These are phyloP conservation scores for Actinernus sp. DNA, from an alignment of 92 coral and sea anemone genomes.

Conservation along the genomic window DNA sequence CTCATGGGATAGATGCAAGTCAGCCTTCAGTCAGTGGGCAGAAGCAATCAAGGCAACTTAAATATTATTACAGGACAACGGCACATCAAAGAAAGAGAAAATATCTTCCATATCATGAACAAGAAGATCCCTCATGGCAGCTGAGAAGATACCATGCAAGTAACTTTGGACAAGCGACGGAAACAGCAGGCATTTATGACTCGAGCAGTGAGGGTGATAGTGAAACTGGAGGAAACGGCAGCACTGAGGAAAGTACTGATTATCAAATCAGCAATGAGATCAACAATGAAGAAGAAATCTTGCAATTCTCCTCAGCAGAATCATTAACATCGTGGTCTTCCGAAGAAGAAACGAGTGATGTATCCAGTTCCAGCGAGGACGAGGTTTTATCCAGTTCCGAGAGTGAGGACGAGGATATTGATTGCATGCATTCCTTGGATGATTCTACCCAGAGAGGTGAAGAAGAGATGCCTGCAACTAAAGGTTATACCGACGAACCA, in stretches of 20 bases:
- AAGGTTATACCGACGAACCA: slow-evolving; percentile 7
- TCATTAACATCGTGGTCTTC: not conserved
- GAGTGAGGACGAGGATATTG: not conserved
- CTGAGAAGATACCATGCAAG: slow-evolving; percentile 28
- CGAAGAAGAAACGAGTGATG: slow-evolving; percentile 4
- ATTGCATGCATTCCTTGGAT: too few relatives aligned
- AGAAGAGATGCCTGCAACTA: not conserved
- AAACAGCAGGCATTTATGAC: not conserved
- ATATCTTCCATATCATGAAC: slow-evolving; percentile 38
- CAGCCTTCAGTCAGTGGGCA: not conserved
- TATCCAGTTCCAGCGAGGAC: not conserved
- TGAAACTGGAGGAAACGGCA: not conserved
- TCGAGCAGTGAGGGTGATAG: not conserved
- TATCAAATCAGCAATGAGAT: not conserved
- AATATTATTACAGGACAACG: slow-evolving; percentile 48
- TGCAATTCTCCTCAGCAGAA: not conserved
- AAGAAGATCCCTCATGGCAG: slow-evolving; percentile 52
- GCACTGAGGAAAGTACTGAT: not conserved
- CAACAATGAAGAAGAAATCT: not conserved
- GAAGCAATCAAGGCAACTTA: slow-evolving; percentile 41
- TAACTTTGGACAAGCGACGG: not conserved
- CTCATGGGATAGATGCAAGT: not conserved
- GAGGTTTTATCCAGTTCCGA: not conserved
- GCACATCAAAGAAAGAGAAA: slow-evolving; percentile 27
- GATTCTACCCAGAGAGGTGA: too few relatives aligned